Evolutionary conservation across 2,888 invertebrate genomes (phyloP), one percentile per base, ranked within the genome.

Genomic region (Clunio marinus): DNA sequence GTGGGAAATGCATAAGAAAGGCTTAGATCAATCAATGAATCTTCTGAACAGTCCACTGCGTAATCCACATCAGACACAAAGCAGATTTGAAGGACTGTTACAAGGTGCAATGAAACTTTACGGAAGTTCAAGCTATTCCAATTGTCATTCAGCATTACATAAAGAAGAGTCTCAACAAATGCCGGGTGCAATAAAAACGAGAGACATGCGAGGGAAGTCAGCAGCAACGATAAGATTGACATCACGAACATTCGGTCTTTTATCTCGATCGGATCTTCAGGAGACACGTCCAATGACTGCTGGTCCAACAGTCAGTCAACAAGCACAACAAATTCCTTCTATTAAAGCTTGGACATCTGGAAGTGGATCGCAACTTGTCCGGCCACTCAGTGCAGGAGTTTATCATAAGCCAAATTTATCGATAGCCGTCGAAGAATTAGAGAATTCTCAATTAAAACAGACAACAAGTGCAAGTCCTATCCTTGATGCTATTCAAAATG

Each of bases 401-500:
- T 82, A 85, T 73, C 84, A 84, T 70, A 78, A 82, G 22, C 83
- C 83, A 1, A 78, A 78, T 70, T 74, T 81, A 13, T 73, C 75
- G 51, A 5, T 13, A 81, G 81, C 45, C 4, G 68, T 79, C 76
- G 71, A 74, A 81, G 15, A 81, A 82, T 71, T 78, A 81, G 0
- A 79, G 78, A 20, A 80, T 86, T 20, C 80, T 88, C 45, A 74
- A 83, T 22, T 80, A 84, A 0, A 84, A 85, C 71, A 83, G 83
- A 3, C 80, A 80, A 87, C 91, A 76, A 89, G 92, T 0, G 91
- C 92, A 0, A 84, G 91, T 13, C 91, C 92, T 0, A 82, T 93
- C 25, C 92, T 93, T 73, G 86, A 88, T 55, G 91, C 92, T 71
- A 93, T 93, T 74, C 91, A 90, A 77, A 86, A 84, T 70, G 93